These are phyloP conservation scores for Tetramorium bicarinatum DNA, from an alignment of 2,888 invertebrate species.

Conservation along the genomic window DNA sequence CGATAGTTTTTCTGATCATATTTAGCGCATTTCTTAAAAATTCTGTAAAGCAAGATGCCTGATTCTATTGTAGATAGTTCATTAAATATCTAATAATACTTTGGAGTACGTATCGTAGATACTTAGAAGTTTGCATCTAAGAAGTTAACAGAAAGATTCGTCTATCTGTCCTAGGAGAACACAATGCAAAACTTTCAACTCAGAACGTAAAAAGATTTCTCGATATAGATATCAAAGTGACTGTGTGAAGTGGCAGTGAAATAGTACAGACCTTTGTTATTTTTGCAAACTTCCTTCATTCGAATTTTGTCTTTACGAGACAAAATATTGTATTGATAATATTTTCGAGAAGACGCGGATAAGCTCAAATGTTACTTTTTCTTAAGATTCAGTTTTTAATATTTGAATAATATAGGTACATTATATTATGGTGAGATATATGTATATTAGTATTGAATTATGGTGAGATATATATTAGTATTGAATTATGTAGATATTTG, in stretches of 20 bases:
- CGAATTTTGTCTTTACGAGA: conserved; percentile 15
- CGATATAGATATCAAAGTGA: conserved; percentile 76
- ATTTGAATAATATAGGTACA: not conserved
- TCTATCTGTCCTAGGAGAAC: conserved; percentile 76
- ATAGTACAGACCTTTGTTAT: conserved; percentile 83
- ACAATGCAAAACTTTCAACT: conserved; percentile 78
- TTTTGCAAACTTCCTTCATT: conserved; percentile 78
- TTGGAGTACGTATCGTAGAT: conserved; percentile 65
- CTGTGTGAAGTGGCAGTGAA: conserved; percentile 82
- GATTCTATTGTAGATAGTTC: conserved; percentile 69
- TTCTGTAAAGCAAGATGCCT: conserved; percentile 72
- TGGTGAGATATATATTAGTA: not conserved
- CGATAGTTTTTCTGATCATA: conserved; percentile 60
- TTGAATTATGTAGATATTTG: not conserved
- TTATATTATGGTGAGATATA: not conserved
- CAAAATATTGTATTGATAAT: not conserved
- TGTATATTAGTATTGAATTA: not conserved
- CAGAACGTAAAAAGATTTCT: conserved; percentile 67
- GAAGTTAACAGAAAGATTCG: conserved; percentile 65
- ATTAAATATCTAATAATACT: conserved; percentile 69
- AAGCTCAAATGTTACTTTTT: not conserved
- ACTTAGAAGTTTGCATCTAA: conserved; percentile 70
- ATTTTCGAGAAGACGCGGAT: not conserved
- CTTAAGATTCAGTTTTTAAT: conserved; percentile 21
- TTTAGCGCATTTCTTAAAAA: conserved; percentile 64